Evolutionary conservation across 2,797 vertebrate species (phyloP).

Genomic region (Sebastes kiyomatsui): DNA sequence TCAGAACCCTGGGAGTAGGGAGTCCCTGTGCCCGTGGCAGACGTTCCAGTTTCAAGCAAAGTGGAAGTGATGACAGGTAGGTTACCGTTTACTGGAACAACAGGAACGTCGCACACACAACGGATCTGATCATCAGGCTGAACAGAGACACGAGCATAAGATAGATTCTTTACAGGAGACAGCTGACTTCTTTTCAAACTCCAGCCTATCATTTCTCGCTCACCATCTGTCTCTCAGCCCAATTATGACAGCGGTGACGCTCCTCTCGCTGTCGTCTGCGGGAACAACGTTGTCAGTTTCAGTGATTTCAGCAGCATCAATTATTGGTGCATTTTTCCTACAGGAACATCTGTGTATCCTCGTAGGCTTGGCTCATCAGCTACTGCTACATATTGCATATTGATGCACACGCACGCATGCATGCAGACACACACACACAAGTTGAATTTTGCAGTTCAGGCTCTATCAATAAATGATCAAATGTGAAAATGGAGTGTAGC

Average conservation of each 20-base stretch:
- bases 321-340: constrained; percentile 59
- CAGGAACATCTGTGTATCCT: constrained; percentile 55
- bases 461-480: constrained; percentile 50
- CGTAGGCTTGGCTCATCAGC: constrained; percentile 26
- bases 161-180: constrained; percentile 31
- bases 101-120: neutral
- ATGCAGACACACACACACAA: neutral
- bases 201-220: constrained; percentile 46
- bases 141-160: constrained; percentile 36
- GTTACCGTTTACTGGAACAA: constrained; percentile 24
- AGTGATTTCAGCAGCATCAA: constrained; percentile 62
- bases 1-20: constrained; percentile 24
- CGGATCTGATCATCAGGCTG: constrained; percentile 42
- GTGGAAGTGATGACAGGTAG: constrained; percentile 42
- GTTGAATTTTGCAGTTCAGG: constrained; percentile 19
- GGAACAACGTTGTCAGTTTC: constrained; percentile 57
- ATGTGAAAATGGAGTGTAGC: constrained; percentile 6
- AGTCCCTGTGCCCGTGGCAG: neutral
- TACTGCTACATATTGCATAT: constrained; percentile 28
- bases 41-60: constrained; percentile 40
- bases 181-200: constrained; percentile 48
- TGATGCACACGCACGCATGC: constrained; percentile 10
- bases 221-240: constrained; percentile 70
- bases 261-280: constrained; percentile 49
- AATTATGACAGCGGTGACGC: constrained; percentile 60